Base-by-base conservation (phyloP, 2,113 vertebrate genomes). In the Zosterops lateralis region DNA sequence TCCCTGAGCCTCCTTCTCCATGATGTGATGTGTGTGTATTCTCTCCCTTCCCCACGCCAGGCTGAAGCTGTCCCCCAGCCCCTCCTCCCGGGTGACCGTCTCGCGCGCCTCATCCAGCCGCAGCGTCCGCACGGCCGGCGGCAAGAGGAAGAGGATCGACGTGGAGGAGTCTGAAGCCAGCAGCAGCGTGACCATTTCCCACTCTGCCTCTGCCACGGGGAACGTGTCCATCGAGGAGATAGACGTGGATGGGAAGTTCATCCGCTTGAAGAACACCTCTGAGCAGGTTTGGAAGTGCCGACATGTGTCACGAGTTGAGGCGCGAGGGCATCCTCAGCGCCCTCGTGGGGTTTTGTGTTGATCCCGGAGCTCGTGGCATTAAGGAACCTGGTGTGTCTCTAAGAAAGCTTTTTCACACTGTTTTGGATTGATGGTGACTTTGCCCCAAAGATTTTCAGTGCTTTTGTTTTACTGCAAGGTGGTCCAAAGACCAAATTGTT, bases 171-270 rank as follows among this genome's bases (percentile, higher is more conserved):
- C 98, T 0, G 98, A 99, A 62, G 98, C 98, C 12, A 99, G 98
- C 96, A 99, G 98, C 82, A 99, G 98, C 0, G 98, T 99, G 29
- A 98, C 97, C 84, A 98, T 99, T 40, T 97, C 98, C 32, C 99
- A 99, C 84, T 98, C 98, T 0, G 99, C 99, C 61, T 98, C 99
- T 3, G 98, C 99, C 91, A 99, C 98, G 1, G 99, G 99, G 32
- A 97, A 96, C 9, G 87, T 99, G 58, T 98, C 96, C 57, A 95
- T 99, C 1, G 98, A 99, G 3, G 98, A 99, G 97, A 98, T 99
- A 6, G 99, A 99, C 7, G 97, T 98, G 0, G 98, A 99, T 5
- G 99, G 99, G 26, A 99, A 99, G 66, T 99, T 99, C 68, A 98
- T 99, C 84, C 96, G 98, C 58, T 92, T 99, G 86, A 98, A 98